phyloP scores from a whole-genome alignment of 2,888 invertebrate species.

The Cephus pygmeus region DNA sequence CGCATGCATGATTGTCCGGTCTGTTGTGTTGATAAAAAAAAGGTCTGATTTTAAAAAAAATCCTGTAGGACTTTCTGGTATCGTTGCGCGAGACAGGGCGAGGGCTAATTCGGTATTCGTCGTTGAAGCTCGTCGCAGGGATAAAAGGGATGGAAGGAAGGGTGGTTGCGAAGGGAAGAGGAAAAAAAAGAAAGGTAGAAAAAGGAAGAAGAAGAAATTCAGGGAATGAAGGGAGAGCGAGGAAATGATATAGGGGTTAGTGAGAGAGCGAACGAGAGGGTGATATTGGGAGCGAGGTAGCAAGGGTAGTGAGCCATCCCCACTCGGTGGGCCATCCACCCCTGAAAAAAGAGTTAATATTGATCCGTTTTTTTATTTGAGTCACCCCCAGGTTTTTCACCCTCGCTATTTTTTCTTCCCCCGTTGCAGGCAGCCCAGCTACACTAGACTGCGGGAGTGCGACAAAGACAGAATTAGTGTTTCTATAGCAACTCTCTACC shows the following conservation, averaged over 20 bases:
- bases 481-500: slow-evolving; percentile 73
- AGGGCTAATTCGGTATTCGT: slow-evolving; percentile 48
- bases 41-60: not conserved
- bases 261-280: not conserved
- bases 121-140: slow-evolving; percentile 21
- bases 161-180: slow-evolving; percentile 20
- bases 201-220: slow-evolving; percentile 12
- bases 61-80: not conserved
- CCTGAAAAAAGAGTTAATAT: slow-evolving; percentile 76
- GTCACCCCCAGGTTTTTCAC: slow-evolving; percentile 74
- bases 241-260: slow-evolving; percentile 9
- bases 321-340: slow-evolving; percentile 53
- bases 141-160: slow-evolving; percentile 22
- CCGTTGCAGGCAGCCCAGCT: slow-evolving; percentile 52
- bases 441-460: slow-evolving; percentile 28
- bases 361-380: slow-evolving; percentile 76
- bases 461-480: slow-evolving; percentile 69
- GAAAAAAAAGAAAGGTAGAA: slow-evolving; percentile 21
- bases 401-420: slow-evolving; percentile 68
- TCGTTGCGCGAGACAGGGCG: slow-evolving; percentile 9
- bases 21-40: not conserved
- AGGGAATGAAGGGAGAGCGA: slow-evolving; percentile 5
- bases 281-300: slow-evolving; percentile 20
- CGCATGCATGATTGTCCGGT: not conserved
- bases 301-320: slow-evolving; percentile 33